Base-by-base conservation (phyloP, 1,140 invertebrate genomes). In the Patella vulgata region DNA sequence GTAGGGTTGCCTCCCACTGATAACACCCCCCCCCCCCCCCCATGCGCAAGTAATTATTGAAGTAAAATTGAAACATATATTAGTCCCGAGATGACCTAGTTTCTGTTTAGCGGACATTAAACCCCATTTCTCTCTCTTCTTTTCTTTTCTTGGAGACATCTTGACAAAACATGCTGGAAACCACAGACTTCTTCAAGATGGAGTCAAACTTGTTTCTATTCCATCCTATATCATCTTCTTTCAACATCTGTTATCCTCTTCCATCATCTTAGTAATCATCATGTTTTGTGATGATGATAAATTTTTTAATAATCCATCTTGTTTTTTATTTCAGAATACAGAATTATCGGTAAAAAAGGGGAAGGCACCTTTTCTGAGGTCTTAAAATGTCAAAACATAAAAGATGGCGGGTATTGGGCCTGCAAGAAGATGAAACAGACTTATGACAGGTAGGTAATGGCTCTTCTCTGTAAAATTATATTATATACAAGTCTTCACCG, bases 281-380 rank as follows among this genome's bases (percentile, higher is more conserved):
- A 21, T 25, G 36, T 9, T 8, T 55, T 8, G 14, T 21, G 14
- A 39, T n/a, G 5, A 55, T 21, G 33, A 6, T 36, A 12, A 42
- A 17, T 4, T 6, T n/a, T n/a, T n/a, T n/a, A n/a, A n/a, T n/a
- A n/a, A n/a, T n/a, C n/a, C n/a, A n/a, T n/a, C n/a, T n/a, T n/a
- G n/a, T 59, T 68, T 70, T 76, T 46, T 57, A 17, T 71, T 79
- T 43, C 76, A 89, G 88, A 87, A 68, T 91, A 89, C 74, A 86
- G 87, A 79, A 84, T 90, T 61, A 65, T 90, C 53, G 80, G 87
- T 31, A 89, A 90, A 70, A 84, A 83, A 74, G 83, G 83, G 46
- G 83, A 86, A 82, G 90, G 89, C 6, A 89, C 89, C 12, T 91
- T 90, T 82, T 89, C 90, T 0, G 89, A 90, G 69, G 90, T 91